Conservation (phyloP, 2,797 vertebrate species). For the Falco novaeseelandiae region DNA sequence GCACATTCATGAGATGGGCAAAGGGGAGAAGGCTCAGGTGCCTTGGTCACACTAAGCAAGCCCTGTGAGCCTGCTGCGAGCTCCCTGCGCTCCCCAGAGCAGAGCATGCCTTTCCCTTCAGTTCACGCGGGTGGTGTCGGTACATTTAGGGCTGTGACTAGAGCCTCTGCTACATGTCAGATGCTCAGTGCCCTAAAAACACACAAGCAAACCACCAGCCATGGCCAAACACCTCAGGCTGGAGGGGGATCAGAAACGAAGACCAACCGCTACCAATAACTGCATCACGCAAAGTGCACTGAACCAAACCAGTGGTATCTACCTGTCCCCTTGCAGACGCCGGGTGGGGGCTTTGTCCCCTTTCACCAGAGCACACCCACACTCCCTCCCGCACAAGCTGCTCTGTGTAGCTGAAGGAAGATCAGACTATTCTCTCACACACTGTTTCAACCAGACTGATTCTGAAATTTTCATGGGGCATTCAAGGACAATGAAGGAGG, state of each 20-base stretch:
- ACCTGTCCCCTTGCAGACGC: neutral
- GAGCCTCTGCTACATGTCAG: neutral
- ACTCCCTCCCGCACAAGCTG: neutral
- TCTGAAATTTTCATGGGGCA: neutral
- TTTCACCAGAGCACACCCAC: neutral
- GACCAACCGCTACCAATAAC: neutral
- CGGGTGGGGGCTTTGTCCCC: accelerated
- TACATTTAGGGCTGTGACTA: neutral
- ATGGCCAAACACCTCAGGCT: neutral
- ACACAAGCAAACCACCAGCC: neutral
- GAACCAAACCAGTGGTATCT: neutral
- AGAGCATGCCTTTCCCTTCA: neutral
- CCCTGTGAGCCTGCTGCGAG: neutral
- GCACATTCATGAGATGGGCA: neutral
- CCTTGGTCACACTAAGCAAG: neutral
- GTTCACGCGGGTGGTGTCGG: neutral
- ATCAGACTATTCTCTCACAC: neutral
- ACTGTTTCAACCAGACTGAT: neutral
- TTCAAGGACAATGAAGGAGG: neutral
- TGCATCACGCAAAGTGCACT: neutral
- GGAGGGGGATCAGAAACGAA: neutral
- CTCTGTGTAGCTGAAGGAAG: neutral
- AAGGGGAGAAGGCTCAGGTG: neutral
- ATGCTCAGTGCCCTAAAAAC: neutral
- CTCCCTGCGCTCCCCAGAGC: neutral